Evolutionary conservation across 2,797 vertebrate species (phyloP), one percentile per base, ranked within the genome.

Genomic region (Crypturellus tataupa): DNA sequence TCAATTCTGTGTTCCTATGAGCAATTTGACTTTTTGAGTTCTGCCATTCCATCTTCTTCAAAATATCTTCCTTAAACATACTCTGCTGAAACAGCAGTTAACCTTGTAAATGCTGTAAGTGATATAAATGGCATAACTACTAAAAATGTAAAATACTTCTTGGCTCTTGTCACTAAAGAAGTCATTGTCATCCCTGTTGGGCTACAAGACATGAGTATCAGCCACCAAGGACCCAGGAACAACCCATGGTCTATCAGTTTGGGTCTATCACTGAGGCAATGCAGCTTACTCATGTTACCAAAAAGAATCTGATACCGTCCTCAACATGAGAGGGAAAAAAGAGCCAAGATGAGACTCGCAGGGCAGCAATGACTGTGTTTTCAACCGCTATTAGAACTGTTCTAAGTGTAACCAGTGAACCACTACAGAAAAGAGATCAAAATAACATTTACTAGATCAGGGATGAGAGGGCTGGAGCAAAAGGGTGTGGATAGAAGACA

Each of bases 241-340:
- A n/a, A 83, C 35, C 7, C 62, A 37, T 10, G 46, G 21, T n/a
- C 47, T 73, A 58, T 42, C 47, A 19, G 53, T 55, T 55, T 55
- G 14, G 53, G 53, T 31, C 6, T 56, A 19, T n/a, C 55, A 63
- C 56, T 13, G 10, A 83, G 89, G 27, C 42, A 75, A 12, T 18
- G 18, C 27, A 60, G 35, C 83, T 87, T 29, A 31, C 24, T 56
- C 59, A 29, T 29, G 17, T 21, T 60, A 82, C 56, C 56, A 63
- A 63, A 51, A 80, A 63, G 64, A 27, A 60, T 68, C 51, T 4
- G 5, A 77, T 15, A 82, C 77, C 7, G 17, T 39, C 35, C 71
- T 21, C 58, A 37, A 79, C 5, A 4, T 0, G 0, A 29, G 16
- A 14, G 3, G 2, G 9, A 6, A 14, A 9, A 47, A 23, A 46